Conservation (phyloP, 2,797 vertebrate species). For the Clangula hyemalis region DNA sequence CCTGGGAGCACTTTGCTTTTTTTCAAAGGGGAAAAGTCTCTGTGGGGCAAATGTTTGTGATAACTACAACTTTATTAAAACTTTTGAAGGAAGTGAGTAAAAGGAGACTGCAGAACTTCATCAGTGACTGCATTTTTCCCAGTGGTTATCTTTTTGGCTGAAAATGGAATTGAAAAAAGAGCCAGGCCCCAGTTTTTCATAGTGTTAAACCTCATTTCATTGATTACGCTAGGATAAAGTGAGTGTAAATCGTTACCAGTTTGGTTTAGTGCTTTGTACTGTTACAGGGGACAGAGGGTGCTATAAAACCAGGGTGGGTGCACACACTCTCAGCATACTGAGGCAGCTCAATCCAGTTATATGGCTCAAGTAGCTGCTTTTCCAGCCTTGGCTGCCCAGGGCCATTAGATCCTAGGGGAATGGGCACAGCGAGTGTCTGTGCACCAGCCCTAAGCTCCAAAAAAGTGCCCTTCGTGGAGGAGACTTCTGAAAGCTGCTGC, state of each 20-base stretch:
- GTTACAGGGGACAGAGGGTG: not conserved
- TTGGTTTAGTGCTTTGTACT: not conserved
- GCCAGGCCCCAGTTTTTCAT: not conserved
- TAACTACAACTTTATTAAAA: slow-evolving; percentile 53
- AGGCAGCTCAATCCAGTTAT: not conserved
- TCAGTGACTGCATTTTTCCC: slow-evolving; percentile 12
- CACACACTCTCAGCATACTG: fast-evolving
- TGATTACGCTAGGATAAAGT: not conserved
- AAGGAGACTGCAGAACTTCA: slow-evolving; percentile 26
- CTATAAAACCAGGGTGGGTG: not conserved
- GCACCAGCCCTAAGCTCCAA: not conserved
- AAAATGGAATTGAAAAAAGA: not conserved
- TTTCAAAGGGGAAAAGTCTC: slow-evolving; percentile 53
- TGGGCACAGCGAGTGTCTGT: not conserved
- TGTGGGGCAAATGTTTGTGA: slow-evolving; percentile 47
- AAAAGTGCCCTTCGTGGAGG: not conserved
- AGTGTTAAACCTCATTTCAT: not conserved
- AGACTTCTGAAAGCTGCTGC: not conserved
- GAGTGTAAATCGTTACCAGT: not conserved
- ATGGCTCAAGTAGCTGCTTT: not conserved
- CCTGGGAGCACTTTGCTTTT: slow-evolving; percentile 28
- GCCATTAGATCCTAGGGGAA: not conserved
- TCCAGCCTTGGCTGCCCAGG: not conserved
- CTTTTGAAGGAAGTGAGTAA: slow-evolving; percentile 25
- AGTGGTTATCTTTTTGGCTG: not conserved